Evolutionary conservation across 2,797 vertebrate species (phyloP).

Genomic region (Pangasius macronema): DNA sequence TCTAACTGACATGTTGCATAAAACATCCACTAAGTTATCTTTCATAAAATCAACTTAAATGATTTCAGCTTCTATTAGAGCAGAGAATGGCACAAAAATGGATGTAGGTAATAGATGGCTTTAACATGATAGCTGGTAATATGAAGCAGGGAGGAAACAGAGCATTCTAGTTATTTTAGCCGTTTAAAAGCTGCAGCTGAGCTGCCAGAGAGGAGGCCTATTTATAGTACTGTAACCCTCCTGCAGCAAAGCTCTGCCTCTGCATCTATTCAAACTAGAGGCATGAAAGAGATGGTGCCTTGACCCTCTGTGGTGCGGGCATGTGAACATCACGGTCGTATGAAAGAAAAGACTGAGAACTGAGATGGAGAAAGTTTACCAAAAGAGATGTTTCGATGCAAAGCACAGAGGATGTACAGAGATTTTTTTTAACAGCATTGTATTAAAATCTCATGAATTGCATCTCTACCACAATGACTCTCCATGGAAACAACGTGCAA

Average conservation of each 20-base stretch:
- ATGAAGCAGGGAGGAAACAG: constrained; percentile 19
- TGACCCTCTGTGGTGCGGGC: constrained; percentile 35
- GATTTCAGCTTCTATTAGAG: not conserved
- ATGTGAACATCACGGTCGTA: constrained; percentile 39
- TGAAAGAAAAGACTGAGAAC: constrained; percentile 35
- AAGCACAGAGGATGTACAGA: not conserved
- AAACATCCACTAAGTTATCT: too few species aligned
- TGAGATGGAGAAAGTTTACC: constrained; percentile 11
- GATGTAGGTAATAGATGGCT: not conserved
- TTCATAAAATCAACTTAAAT: not conserved
- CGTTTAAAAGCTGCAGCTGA: constrained; percentile 43
- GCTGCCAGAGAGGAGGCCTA: constrained; percentile 65
- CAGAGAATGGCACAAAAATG: not conserved
- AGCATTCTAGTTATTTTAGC: constrained; percentile 41
- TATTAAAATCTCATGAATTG: constrained; percentile 17
- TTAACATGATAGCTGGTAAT: not conserved
- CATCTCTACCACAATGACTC: constrained; percentile 58
- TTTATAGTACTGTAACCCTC: constrained; percentile 72
- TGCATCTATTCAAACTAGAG: constrained; percentile 70
- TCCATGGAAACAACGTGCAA: constrained; percentile 72
- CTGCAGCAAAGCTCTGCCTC: constrained; percentile 63
- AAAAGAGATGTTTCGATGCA: not conserved
- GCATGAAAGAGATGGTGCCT: constrained; percentile 43
- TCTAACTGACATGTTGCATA: not conserved
- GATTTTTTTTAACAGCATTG: constrained; percentile 1